Conservation (phyloP, 2,888 invertebrate species). For the Dinocampus coccinellae region DNA sequence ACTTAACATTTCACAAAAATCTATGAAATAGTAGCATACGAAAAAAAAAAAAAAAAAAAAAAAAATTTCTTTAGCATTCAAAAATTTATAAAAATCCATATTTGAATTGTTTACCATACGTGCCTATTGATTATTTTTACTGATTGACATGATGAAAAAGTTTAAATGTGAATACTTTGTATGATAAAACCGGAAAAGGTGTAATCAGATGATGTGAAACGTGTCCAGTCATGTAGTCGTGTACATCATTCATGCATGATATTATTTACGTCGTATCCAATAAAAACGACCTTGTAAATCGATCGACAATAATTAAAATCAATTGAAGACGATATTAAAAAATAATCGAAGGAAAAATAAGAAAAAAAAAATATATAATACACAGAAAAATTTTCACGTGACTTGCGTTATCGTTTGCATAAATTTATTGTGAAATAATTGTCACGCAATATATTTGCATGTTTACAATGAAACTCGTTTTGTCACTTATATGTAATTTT, state of each 20-base stretch:
- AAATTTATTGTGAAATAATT: neutral
- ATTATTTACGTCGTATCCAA: constrained; percentile 37
- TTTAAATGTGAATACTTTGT: neutral
- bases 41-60: neutral
- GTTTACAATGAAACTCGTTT: neutral
- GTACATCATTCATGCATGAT: constrained; percentile 29
- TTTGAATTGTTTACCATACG: too few species aligned
- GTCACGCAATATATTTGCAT: neutral
- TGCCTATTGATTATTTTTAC: too few species aligned
- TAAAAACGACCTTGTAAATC: constrained; percentile 35
- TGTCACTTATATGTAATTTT: constrained; percentile 6
- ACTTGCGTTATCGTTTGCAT: neutral
- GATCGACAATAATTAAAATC: constrained; percentile 35
- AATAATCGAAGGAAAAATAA: neutral
- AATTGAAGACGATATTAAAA: neutral
- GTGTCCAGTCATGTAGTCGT: constrained; percentile 31
- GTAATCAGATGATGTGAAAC: constrained; percentile 3
- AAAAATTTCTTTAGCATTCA: neutral
- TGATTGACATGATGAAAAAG: neutral
- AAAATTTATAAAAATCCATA: too few species aligned
- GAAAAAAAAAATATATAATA: too few species aligned
- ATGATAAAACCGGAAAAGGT: neutral
- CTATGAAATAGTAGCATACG: too few species aligned
- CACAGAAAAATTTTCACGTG: neutral
- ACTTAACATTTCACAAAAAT: too few species aligned